These are phyloP conservation scores for Ormyrus labotus DNA, from an alignment of 2,888 invertebrate genomes.

Conservation along the genomic window DNA sequence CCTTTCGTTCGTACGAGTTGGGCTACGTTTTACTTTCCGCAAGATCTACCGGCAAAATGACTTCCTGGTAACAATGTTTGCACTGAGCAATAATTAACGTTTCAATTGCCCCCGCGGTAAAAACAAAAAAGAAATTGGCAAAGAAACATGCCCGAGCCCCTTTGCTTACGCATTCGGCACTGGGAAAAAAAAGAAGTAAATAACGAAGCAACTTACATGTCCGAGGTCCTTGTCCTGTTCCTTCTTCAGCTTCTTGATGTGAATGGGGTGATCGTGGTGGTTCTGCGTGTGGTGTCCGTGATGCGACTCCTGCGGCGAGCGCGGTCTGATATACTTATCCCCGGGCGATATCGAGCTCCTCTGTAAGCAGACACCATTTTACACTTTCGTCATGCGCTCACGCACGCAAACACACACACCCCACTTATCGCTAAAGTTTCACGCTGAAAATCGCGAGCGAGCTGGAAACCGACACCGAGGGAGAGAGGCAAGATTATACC, in stretches of 20 bases:
- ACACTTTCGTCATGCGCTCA: conserved; percentile 2
- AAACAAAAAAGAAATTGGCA: not conserved
- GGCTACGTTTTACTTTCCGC: too few relatives aligned
- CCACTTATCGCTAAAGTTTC: conserved; percentile 19
- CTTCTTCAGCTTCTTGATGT: conserved; percentile 84
- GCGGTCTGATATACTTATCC: conserved; percentile 86
- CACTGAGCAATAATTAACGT: too few relatives aligned
- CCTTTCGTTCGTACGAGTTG: too few relatives aligned
- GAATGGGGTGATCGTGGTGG: conserved; percentile 72
- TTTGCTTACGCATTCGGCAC: too few relatives aligned
- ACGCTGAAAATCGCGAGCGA: conserved; percentile 5
- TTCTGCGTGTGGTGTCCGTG: conserved; percentile 79
- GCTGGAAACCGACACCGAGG: too few relatives aligned
- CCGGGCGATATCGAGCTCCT: conserved; percentile 91
- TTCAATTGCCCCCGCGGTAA: too few relatives aligned
- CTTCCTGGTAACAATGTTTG: too few relatives aligned
- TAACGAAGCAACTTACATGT: conserved; percentile 80
- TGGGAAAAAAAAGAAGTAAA: not conserved
- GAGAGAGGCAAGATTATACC: too few relatives aligned
- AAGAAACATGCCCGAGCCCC: not conserved
- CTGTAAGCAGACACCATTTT: conserved; percentile 76
- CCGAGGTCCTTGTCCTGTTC: conserved; percentile 86
- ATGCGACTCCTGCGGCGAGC: conserved; percentile 84
- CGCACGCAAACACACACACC: too few relatives aligned
- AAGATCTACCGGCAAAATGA: too few relatives aligned